Evolutionary conservation across 2,113 vertebrate species (phyloP).

Genomic region (Mystacornis crossleyi): DNA sequence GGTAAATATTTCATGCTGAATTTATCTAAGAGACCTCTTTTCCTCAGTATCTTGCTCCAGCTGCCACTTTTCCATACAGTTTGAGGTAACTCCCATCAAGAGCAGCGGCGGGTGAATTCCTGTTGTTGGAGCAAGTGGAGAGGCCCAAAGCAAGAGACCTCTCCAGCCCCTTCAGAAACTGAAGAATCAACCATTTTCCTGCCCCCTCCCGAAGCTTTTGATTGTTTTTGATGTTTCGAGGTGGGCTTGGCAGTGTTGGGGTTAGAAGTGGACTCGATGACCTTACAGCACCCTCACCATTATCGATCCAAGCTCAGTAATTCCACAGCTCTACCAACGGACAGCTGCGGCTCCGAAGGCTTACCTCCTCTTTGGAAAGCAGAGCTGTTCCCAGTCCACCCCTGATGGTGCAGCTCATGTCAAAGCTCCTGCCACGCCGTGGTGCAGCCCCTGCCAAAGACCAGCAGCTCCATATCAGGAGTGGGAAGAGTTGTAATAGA

Average conservation of each 20-base stretch:
- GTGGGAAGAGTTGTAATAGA: neutral
- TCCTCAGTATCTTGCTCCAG: neutral
- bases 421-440: neutral
- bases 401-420: neutral
- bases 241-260: neutral
- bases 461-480: neutral
- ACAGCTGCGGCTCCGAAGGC: neutral
- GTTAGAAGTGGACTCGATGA: neutral
- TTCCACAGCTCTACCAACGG: neutral
- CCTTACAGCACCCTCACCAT: neutral
- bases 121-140: neutral
- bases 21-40: neutral
- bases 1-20: neutral
- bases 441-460: neutral
- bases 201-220: neutral
- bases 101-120: neutral
- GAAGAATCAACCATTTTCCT: neutral
- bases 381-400: fast-evolving
- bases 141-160: neutral
- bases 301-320: neutral
- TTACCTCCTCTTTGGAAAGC: neutral
- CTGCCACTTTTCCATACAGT: neutral
- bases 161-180: neutral
- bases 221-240: neutral
- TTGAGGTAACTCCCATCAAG: neutral